These are phyloP conservation scores for Ailuropoda melanoleuca DNA, from an alignment of 2,113 vertebrate genomes.

Conservation along the genomic window DNA sequence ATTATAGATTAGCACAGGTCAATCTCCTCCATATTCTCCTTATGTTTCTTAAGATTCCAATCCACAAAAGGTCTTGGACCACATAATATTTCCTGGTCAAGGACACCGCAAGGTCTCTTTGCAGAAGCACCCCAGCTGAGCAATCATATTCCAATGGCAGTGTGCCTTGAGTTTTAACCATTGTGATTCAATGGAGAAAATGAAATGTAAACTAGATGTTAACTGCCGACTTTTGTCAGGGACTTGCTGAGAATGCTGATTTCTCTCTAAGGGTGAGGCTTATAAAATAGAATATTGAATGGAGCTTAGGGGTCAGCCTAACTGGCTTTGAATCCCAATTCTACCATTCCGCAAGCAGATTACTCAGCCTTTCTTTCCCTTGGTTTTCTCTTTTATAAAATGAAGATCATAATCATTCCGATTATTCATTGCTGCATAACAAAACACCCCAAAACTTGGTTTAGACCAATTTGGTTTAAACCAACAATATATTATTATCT, in stretches of 20 bases:
- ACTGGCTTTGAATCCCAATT: background rate
- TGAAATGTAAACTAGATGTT: background rate
- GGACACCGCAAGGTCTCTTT: slow-evolving; percentile 46
- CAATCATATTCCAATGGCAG: background rate
- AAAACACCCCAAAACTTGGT: background rate
- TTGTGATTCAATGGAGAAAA: slow-evolving; percentile 18
- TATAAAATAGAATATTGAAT: background rate
- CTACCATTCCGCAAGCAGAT: background rate
- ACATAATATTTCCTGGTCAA: slow-evolving; percentile 53
- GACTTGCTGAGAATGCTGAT: background rate
- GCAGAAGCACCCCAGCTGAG: background rate
- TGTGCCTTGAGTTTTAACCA: slow-evolving; percentile 31
- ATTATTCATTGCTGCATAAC: background rate
- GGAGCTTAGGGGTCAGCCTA: background rate
- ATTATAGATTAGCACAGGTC: slow-evolving; percentile 70
- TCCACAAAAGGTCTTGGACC: slow-evolving; percentile 62
- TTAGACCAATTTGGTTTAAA: background rate
- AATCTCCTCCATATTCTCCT: slow-evolving; percentile 48
- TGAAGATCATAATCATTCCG: background rate
- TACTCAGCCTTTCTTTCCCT: background rate
- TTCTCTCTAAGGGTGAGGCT: background rate
- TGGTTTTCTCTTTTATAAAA: background rate
- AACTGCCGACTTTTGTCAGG: background rate
- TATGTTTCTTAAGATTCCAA: slow-evolving; percentile 68
- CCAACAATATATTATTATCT: background rate